Evolutionary conservation across 2,113 vertebrate genomes (phyloP), one percentile per base, ranked within the genome.

Genomic region (Gopherus evgoodei): DNA sequence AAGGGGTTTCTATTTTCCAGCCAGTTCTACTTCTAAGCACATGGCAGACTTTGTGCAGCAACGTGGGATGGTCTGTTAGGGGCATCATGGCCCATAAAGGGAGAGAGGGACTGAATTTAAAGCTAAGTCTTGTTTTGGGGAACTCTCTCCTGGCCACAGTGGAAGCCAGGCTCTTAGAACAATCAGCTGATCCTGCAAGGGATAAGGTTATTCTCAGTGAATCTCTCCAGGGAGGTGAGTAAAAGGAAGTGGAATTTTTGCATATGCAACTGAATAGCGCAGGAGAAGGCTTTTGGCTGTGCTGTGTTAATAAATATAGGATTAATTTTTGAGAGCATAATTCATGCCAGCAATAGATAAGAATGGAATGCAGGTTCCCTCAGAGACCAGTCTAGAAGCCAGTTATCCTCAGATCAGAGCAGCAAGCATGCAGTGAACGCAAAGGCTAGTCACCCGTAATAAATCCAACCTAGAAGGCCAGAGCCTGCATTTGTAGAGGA

Each of bases 261-360:
- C 93, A 94, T 91, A 86, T 49, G 90, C 91, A 85, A 96, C 95
- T 38, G 90, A 96, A 97, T 72, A 98, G 92, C 75, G 92, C 97
- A 94, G 91, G 97, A 95, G 98, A 96, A 97, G 97, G 91, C 94
- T 98, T 96, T 98, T 98, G 98, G 98, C 98, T 84, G 84, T 24
- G 92, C 95, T 12, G 31, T 1, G 72, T 95, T 96, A 95, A 90
- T 98, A 98, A 98, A 97, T 95, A 96, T 92, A 96, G 96, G 96
- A 81, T 97, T 91, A 92, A 94, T 98, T 98, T 97, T 29, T 96
- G 94, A 93, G 86, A 97, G 96, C 94, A 91, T 97, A 98, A 97
- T 91, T 98, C 98, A 98, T 91, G 94, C 95, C 95, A 52, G 97
- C 90, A 93, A 97, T 97, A 98, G 98, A 98, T 98, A 98, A 98